Percentiles rank a stretch among this genome's conserved stretches.
Conservation (phyloP, 2,113 vertebrate species). For the Cygnus atratus region DNA sequence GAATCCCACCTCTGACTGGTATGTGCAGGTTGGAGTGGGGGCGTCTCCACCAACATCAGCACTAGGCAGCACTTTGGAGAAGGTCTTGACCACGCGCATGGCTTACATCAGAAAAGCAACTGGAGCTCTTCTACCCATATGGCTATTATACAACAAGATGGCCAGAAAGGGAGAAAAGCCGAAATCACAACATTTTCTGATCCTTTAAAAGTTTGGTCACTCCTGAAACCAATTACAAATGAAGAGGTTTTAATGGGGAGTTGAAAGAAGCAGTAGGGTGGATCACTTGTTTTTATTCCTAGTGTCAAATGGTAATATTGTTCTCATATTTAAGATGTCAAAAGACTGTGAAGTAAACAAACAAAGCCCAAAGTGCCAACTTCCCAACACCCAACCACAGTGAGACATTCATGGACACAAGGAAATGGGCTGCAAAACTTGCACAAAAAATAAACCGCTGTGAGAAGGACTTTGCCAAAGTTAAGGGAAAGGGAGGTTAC, state of each 20-base stretch:
- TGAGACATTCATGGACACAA: not conserved
- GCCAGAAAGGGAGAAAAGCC: not conserved
- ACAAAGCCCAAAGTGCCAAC: not conserved
- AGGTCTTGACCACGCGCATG: not conserved
- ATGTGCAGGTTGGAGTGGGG: not conserved
- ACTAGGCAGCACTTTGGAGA: not conserved
- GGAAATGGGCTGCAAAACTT: not conserved
- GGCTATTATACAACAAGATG: not conserved
- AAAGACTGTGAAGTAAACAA: not conserved
- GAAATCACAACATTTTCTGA: not conserved
- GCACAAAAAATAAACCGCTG: not conserved
- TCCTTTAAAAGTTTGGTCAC: not conserved
- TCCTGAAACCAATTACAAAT: not conserved
- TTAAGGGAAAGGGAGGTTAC: not conserved
- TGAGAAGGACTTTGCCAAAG: not conserved
- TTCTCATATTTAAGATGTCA: not conserved
- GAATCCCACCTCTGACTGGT: not conserved
- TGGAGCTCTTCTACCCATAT: not conserved
- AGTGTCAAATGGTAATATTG: not conserved
- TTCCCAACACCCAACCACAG: not conserved
- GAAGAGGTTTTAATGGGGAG: not conserved
- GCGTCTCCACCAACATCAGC: fast-evolving
- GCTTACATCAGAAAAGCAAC: not conserved
- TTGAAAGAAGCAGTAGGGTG: not conserved
- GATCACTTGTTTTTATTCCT: not conserved